Conservation (phyloP, 1,140 invertebrate species). For the Scaptomyza hsui region DNA sequence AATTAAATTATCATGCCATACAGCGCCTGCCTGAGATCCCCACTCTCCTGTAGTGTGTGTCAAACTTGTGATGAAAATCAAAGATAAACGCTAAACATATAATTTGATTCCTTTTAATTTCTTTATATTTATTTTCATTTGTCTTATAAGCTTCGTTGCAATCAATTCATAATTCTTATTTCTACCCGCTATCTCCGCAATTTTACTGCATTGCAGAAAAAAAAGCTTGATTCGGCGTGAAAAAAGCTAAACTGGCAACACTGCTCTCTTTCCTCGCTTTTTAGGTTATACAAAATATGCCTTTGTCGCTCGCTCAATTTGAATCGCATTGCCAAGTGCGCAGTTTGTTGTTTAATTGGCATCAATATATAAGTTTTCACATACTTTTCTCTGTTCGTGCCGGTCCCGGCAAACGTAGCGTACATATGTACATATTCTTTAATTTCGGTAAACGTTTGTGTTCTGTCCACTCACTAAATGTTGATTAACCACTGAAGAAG, state of each 20-base stretch:
- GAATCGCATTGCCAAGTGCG: slow-evolving; percentile 71
- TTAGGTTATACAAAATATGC: background rate
- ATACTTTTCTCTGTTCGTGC: slow-evolving; percentile 34
- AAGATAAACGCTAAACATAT: background rate
- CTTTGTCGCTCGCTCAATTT: slow-evolving; percentile 52
- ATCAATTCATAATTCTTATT: background rate
- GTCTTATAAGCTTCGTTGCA: no score
- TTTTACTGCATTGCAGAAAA: background rate
- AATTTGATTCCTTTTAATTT: no score
- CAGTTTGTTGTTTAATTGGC: slow-evolving; percentile 67
- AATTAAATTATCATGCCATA: slow-evolving; percentile 19
- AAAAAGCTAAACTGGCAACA: background rate
- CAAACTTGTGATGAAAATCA: background rate
- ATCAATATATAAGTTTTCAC: slow-evolving; percentile 33
- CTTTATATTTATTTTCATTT: no score
- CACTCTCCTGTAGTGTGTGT: background rate
- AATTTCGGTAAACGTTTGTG: slow-evolving; percentile 26
- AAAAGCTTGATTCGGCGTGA: background rate
- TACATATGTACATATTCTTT: background rate
- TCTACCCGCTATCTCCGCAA: background rate
- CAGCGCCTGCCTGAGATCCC: background rate
- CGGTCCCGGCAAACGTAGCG: slow-evolving; percentile 33
- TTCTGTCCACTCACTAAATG: slow-evolving; percentile 41
- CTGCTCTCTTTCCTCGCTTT: background rate
- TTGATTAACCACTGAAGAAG: slow-evolving; percentile 52